Conservation (phyloP, 2,797 vertebrate species). For the Eurystomus glaucurus region DNA sequence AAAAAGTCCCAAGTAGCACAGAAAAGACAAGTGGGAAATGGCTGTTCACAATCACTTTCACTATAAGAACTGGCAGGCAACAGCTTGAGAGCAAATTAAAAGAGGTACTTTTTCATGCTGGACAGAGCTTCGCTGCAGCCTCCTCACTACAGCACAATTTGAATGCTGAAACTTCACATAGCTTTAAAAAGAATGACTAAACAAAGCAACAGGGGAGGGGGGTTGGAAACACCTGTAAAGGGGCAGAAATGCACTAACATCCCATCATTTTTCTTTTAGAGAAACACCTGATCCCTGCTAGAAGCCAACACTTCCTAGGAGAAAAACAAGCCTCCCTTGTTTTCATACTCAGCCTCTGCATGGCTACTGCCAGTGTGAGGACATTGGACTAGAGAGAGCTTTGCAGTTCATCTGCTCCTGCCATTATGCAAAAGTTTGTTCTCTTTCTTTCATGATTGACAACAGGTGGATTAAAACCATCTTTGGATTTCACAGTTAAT, state of each 20-base stretch:
- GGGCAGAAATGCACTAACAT: background rate
- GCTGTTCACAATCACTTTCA: background rate
- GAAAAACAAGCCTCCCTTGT: background rate
- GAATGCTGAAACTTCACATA: background rate
- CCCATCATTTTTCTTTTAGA: background rate
- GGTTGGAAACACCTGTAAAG: background rate
- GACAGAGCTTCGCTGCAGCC: background rate
- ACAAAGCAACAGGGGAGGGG: background rate
- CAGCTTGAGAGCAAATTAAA: background rate
- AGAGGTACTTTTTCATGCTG: background rate
- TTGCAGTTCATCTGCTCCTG: background rate
- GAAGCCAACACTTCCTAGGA: background rate
- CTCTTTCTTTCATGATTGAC: background rate
- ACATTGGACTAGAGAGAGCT: background rate
- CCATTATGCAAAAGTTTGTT: background rate
- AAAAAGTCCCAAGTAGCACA: background rate
- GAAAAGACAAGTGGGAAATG: background rate
- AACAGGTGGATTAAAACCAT: background rate
- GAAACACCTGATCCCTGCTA: background rate
- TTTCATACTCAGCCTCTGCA: background rate
- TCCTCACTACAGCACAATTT: background rate
- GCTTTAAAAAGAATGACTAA: background rate
- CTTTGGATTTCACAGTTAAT: background rate
- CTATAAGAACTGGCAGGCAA: background rate
- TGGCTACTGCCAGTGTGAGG: background rate